Base-by-base conservation (phyloP, 2,113 vertebrate species). In the Nothoprocta perdicaria region DNA sequence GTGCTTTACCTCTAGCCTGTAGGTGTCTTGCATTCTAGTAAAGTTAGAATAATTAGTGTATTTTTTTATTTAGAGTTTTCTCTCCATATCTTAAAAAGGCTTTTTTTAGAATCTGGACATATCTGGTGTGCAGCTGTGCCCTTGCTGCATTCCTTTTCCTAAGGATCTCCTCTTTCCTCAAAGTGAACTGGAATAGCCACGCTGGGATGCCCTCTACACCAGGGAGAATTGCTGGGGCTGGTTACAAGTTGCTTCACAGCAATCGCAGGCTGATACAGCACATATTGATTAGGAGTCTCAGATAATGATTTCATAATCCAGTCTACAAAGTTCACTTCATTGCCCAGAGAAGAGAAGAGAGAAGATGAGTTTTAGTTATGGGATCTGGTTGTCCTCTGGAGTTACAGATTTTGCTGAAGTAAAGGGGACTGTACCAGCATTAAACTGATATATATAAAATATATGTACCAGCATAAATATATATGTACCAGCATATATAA, bases 391-490 rank as follows among this genome's bases (percentile, higher is more conserved):
- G n/a, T 35, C 18, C 52, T 60, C 55, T 65, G 61, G 46, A 75
- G 16, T 9, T 62, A 50, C 46, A 52, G 48, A 23, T 61, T 27
- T 29, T 9, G 9, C 4, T 38, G 55, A 38, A 71, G 35, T 4
- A 27, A 76, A 72, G 21, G 80, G 80, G 66, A 69, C 2, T 29
- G 21, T 67, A 73, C 46, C 17, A 67, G 31, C n/a, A 18, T 71
- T 55, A 80, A 33, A 1, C 41, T 5, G 35, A 16, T 23, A 9
- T 1, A 7, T 21, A 14, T n/a, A 18, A 10, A n/a, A 10, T 0
- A 15, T 46, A 15, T 46, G 18, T 46, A 18, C 14, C 14, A 6
- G 43, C 14, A 19, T 46, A 46, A 43, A 43, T 43, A 43, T 43
- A 43, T 19, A 46, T 46, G 18, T 18, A 38, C 35, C 35, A 38